Percentiles rank a stretch among this genome's conserved stretches.
Conservation (phyloP, 1,140 invertebrate genomes). For the Pseudoatta argentina region DNA sequence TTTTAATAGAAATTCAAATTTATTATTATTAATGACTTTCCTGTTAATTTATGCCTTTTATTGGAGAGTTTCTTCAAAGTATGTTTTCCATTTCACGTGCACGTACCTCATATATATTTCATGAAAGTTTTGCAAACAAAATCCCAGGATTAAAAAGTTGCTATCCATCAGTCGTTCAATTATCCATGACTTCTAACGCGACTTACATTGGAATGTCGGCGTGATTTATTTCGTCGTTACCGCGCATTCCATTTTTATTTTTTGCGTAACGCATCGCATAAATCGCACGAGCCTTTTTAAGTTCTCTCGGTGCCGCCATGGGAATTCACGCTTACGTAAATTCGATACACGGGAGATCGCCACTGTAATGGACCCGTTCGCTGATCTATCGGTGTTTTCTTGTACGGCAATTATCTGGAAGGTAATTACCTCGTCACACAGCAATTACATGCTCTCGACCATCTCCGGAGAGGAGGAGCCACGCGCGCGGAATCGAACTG, state of each 20-base stretch:
- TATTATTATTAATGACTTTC: not conserved
- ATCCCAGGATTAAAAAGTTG: conserved; percentile 3
- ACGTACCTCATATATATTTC: too few species aligned
- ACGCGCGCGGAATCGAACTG: conserved; percentile 25
- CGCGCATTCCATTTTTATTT: not conserved
- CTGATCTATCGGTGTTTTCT: conserved; percentile 2
- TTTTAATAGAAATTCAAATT: not conserved
- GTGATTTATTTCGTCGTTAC: conserved; percentile 6
- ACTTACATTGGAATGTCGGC: not conserved
- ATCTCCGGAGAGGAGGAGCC: not conserved
- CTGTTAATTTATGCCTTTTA: not conserved
- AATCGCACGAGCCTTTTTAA: conserved; percentile 1
- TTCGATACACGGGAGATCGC: not conserved
- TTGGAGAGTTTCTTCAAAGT: not conserved
- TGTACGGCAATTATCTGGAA: conserved; percentile 29
- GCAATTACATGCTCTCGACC: conserved; percentile 56
- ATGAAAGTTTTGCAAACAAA: not conserved
- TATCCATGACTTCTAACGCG: conserved; percentile 5
- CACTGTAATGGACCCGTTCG: not conserved
- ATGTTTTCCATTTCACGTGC: not conserved
- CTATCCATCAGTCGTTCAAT: not conserved
- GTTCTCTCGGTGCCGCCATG: not conserved
- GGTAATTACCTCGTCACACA: conserved; percentile 53
- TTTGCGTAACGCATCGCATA: conserved; percentile 27
- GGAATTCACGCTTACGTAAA: conserved; percentile 41